A percentile compares a stretch with the other conserved stretches of the same genome.
These are phyloP conservation scores for Uria lomvia DNA, from an alignment of 2,113 vertebrate species.

Conservation along the genomic window DNA sequence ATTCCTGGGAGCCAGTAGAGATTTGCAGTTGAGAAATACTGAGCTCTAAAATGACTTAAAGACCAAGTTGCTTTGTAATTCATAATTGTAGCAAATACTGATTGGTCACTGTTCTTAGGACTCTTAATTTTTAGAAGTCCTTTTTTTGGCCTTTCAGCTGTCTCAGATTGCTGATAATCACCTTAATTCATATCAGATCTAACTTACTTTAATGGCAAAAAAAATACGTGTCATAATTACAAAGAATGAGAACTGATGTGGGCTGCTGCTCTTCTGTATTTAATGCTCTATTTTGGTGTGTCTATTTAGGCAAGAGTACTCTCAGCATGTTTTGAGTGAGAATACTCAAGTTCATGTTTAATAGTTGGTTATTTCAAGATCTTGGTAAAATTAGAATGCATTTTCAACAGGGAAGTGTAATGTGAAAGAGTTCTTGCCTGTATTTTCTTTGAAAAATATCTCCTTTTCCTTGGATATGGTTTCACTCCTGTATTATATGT, in stretches of 20 bases:
- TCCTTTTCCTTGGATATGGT: not conserved
- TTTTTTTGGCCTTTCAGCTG: not conserved
- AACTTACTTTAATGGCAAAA: not conserved
- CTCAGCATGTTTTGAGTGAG: not conserved
- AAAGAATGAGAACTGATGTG: not conserved
- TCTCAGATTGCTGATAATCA: not conserved
- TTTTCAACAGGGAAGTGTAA: not conserved
- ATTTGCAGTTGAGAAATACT: not conserved
- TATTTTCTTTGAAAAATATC: not conserved
- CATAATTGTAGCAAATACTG: not conserved
- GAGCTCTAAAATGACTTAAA: not conserved
- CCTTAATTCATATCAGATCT: not conserved
- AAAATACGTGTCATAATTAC: not conserved
- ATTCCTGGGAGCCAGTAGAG: not conserved
- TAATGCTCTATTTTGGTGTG: not conserved
- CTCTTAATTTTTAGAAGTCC: not conserved
- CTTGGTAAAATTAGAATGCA: not conserved
- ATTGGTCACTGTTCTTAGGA: not conserved
- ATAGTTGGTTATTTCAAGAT: not conserved
- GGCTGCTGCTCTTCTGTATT: not conserved
- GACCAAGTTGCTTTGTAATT: not conserved
- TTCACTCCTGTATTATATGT: not conserved
- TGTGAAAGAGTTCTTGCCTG: not conserved
- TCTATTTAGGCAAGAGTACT: not conserved
- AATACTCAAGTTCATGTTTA: not conserved